Evolutionary conservation across 2,888 invertebrate genomes (phyloP).

Genomic region (Acronicta psi): DNA sequence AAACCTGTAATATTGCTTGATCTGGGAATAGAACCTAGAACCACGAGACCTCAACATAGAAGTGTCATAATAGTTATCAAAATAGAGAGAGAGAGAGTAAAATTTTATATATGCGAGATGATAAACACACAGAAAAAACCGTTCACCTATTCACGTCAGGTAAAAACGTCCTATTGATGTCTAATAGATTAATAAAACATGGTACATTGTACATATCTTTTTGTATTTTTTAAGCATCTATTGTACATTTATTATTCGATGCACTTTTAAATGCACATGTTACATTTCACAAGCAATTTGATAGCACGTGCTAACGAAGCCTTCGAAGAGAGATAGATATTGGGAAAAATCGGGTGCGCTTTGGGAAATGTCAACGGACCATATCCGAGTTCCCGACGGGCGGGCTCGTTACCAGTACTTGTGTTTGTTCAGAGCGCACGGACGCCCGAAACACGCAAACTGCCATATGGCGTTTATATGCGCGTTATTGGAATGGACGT

Average conservation of each 20-base stretch:
- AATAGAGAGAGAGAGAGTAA: too few relatives aligned
- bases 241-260: not conserved
- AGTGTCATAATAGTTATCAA: too few relatives aligned
- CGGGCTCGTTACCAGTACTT: conserved; percentile 66
- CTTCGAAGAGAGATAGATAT: conserved; percentile 25
- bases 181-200: too few relatives aligned
- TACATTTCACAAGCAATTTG: conserved; percentile 27
- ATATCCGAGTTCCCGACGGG: conserved; percentile 38
- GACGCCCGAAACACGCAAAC: not conserved
- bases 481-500: not conserved
- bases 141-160: too few relatives aligned
- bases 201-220: too few relatives aligned
- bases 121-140: too few relatives aligned
- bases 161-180: too few relatives aligned
- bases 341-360: conserved; percentile 32
- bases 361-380: conserved; percentile 41
- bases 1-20: too few relatives aligned
- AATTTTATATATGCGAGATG: too few relatives aligned
- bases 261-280: not conserved
- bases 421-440: conserved; percentile 59
- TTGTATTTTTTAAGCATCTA: too few relatives aligned
- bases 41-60: too few relatives aligned
- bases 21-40: too few relatives aligned
- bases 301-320: conserved; percentile 41
- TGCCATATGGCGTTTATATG: not conserved